phyloP scores from a whole-genome alignment of 2,888 invertebrate species.

The Thecophora atra region DNA sequence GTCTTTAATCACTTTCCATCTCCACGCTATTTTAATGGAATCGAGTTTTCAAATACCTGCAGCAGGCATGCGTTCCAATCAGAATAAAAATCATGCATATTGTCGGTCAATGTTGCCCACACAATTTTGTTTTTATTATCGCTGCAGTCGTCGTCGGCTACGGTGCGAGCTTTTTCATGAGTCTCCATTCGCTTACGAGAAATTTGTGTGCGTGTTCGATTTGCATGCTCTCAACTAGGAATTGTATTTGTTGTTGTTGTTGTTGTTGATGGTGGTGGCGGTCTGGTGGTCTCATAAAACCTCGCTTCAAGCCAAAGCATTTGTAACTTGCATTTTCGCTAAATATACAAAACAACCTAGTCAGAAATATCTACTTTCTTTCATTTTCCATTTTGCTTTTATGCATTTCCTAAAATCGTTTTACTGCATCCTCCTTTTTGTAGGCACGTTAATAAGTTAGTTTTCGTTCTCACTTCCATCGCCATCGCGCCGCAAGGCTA shows the following conservation, averaged over 20 bases:
- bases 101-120: neutral
- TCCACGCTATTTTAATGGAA: too few relatives aligned
- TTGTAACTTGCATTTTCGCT: constrained; percentile 30
- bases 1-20: constrained; percentile 26
- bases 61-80: constrained; percentile 11
- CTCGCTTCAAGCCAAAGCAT: constrained; percentile 11
- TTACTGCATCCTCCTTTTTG: neutral
- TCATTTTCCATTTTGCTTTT: neutral
- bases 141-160: too few relatives aligned
- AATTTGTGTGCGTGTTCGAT: neutral
- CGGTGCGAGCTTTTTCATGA: too few relatives aligned
- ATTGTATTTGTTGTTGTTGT: neutral
- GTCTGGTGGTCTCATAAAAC: neutral
- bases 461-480: too few relatives aligned
- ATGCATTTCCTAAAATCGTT: neutral
- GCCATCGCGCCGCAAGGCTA: too few relatives aligned
- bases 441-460: too few relatives aligned
- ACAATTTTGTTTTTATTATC: neutral
- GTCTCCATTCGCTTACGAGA: too few relatives aligned
- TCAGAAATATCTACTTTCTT: constrained; percentile 9
- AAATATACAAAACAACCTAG: constrained; percentile 26
- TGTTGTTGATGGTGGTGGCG: neutral
- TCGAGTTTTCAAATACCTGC: constrained; percentile 2
- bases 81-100: constrained; percentile 8
- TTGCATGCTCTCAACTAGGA: constrained; percentile 25